phyloP scores from a whole-genome alignment of 2,797 vertebrate genomes.

The Sebastes diploproa region DNA sequence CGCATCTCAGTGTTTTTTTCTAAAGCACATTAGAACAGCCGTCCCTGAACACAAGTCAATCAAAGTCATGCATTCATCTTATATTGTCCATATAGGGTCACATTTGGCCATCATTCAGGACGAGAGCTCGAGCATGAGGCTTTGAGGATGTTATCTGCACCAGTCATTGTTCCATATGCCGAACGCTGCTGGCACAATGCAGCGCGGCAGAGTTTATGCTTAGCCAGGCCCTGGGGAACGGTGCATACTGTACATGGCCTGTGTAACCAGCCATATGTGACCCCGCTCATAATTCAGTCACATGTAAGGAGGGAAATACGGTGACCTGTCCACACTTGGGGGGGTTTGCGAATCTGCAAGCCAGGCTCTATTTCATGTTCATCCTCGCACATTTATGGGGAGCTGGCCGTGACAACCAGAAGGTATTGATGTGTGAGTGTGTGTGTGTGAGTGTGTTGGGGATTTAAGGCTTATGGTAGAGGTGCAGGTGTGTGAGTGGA shows the following conservation, averaged over 20 bases:
- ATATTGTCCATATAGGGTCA: constrained; percentile 28
- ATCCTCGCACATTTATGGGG: constrained; percentile 3
- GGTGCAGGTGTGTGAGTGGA: background rate
- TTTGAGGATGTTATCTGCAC: constrained; percentile 41
- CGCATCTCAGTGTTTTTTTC: constrained; percentile 16
- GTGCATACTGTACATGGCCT: constrained; percentile 4
- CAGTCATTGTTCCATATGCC: constrained; percentile 33
- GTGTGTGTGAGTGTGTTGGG: background rate
- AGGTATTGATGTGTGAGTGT: constrained; percentile 1
- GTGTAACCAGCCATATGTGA: constrained; percentile 60
- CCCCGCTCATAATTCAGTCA: constrained; percentile 55
- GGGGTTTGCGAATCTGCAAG: constrained; percentile 26
- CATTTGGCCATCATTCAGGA: constrained; percentile 42
- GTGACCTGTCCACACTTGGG: constrained; percentile 13
- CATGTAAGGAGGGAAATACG: constrained; percentile 33
- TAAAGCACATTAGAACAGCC: background rate
- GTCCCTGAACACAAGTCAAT: constrained; percentile 60
- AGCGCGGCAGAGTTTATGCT: constrained; percentile 16
- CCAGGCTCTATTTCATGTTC: constrained; percentile 23
- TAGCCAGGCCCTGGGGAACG: constrained; percentile 12
- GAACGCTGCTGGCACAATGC: background rate
- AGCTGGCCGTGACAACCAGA: constrained; percentile 3
- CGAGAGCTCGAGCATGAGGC: constrained; percentile 18
- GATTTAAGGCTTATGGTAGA: background rate
- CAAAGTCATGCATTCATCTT: constrained; percentile 51